Percentiles rank a stretch among this genome's conserved stretches.
Conservation (phyloP, 1,140 invertebrate genomes). For the Anagrus nilaparvatae region DNA sequence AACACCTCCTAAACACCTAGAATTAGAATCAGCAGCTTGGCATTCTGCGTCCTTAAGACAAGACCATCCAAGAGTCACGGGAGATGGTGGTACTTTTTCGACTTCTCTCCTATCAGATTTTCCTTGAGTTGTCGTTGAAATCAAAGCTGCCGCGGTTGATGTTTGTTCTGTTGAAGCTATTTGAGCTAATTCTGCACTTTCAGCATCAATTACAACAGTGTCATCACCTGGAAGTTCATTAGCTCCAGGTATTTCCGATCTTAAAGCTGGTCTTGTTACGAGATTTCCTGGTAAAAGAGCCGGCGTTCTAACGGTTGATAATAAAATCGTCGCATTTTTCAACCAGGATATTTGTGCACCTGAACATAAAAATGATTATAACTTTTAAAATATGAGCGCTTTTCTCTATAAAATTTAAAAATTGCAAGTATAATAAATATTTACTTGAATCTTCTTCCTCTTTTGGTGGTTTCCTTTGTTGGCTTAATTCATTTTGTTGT, state of each 20-base stretch:
- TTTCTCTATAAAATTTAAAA: neutral
- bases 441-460: no score
- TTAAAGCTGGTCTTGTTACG: constrained; percentile 26
- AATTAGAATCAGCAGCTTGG: constrained; percentile 63
- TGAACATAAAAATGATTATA: constrained; percentile 14
- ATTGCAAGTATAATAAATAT: no score
- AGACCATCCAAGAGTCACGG: constrained; percentile 63
- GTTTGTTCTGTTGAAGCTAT: constrained; percentile 15
- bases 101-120: constrained; percentile 32
- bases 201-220: constrained; percentile 34
- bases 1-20: constrained; percentile 62
- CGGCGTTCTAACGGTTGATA: constrained; percentile 26
- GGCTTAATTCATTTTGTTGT: neutral
- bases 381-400: no score
- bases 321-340: constrained; percentile 31
- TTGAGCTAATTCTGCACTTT: constrained; percentile 25
- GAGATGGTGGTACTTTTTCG: constrained; percentile 41
- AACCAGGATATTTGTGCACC: constrained; percentile 36
- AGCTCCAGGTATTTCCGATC: constrained; percentile 19
- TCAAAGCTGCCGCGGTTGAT: constrained; percentile 14
- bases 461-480: no score
- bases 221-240: constrained; percentile 33
- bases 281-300: constrained; percentile 28
- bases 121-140: neutral
- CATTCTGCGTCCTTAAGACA: constrained; percentile 72